Conservation (phyloP, 2,888 invertebrate genomes). For the Physocephala rufipes region DNA sequence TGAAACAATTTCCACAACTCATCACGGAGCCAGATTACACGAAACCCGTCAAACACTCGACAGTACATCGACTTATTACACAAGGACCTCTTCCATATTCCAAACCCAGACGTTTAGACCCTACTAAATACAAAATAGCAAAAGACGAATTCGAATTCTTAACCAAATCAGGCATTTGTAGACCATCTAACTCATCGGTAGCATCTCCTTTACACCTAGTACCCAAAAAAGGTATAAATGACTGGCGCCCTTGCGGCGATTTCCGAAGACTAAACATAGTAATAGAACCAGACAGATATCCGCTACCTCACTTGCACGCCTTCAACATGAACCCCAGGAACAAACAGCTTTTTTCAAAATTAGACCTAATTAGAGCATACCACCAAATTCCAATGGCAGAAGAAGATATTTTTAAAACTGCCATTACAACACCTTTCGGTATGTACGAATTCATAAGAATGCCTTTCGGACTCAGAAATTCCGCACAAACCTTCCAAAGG, state of each 20-base stretch:
- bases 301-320: too few relatives aligned
- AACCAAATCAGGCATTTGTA: constrained; percentile 2
- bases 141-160: constrained; percentile 25
- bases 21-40: constrained; percentile 15
- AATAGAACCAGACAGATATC: too few relatives aligned
- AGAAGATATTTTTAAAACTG: constrained; percentile 8
- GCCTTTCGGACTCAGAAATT: too few relatives aligned
- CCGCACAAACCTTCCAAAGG: constrained; percentile 2
- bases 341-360: too few relatives aligned
- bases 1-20: constrained; percentile 7
- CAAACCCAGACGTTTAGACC: constrained; percentile 11
- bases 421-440: constrained; percentile 15
- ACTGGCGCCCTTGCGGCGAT: too few relatives aligned
- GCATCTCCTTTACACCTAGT: too few relatives aligned
- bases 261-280: too few relatives aligned
- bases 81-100: constrained; percentile 22
- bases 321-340: too few relatives aligned
- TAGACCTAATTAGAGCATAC: too few relatives aligned
- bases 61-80: constrained; percentile 19
- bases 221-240: too few relatives aligned
- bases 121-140: neutral
- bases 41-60: constrained; percentile 15
- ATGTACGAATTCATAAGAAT: constrained; percentile 27
- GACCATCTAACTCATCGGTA: too few relatives aligned
- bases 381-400: too few relatives aligned